These are phyloP conservation scores for Oikopleura vanhoeffeni DNA, from an alignment of 23 tunicate genomes.

Conservation along the genomic window DNA sequence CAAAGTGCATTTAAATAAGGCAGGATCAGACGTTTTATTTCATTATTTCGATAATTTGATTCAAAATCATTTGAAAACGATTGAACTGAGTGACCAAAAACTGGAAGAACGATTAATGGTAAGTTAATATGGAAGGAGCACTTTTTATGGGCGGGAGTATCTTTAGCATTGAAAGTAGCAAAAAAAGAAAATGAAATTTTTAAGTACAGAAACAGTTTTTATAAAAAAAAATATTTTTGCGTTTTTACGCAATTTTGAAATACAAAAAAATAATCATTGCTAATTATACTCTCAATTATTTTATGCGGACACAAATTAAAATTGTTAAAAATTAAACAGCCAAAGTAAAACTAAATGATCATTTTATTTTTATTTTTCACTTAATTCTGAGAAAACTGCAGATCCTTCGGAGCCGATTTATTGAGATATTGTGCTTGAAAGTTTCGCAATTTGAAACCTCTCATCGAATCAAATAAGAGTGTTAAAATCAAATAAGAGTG, in stretches of 20 bases:
- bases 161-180: neutral
- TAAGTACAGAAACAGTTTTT: neutral
- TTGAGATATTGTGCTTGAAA: no score
- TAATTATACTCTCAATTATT: no score
- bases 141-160: neutral
- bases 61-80: neutral
- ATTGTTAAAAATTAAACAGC: no score
- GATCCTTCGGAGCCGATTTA: no score
- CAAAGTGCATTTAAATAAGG: neutral
- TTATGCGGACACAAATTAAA: no score
- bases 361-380: no score
- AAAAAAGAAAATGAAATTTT: neutral
- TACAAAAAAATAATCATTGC: no score
- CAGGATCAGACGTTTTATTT: neutral
- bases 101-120: neutral
- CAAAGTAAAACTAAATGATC: no score
- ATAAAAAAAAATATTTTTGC: neutral
- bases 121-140: neutral
- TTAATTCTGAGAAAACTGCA: no score
- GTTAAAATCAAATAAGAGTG: no score
- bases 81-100: neutral
- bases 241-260: neutral
- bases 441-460: no score
- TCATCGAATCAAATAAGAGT: no score
- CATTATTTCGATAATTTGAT: neutral